Conservation (phyloP, 2,888 invertebrate species). For the Andrena bicolor region DNA sequence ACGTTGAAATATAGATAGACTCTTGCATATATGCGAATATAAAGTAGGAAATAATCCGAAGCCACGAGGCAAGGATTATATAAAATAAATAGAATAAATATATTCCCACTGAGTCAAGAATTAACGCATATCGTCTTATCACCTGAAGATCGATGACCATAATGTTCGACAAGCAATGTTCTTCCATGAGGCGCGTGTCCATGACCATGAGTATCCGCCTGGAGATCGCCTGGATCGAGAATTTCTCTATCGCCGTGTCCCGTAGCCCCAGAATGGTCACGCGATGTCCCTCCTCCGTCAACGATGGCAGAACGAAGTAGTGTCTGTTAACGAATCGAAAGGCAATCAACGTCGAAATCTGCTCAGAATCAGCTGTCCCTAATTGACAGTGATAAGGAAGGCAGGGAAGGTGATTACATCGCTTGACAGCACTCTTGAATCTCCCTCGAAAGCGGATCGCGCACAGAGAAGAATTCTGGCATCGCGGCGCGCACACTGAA, state of each 20-base stretch:
- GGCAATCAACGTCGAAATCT: not conserved
- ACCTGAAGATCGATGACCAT: conserved; percentile 83
- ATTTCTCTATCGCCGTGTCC: conserved; percentile 78
- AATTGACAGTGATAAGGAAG: not conserved
- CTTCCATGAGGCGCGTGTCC: conserved; percentile 81
- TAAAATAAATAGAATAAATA: too few species aligned
- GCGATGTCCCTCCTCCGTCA: conserved; percentile 82
- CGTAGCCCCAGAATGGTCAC: conserved; percentile 80
- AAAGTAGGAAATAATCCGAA: too few species aligned
- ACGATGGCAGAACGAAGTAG: conserved; percentile 81
- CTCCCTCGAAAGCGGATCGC: conserved; percentile 81
- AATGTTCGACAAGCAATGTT: conserved; percentile 81
- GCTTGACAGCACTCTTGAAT: conserved; percentile 79
- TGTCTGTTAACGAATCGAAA: conserved; percentile 69
- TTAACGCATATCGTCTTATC: conserved; percentile 9
- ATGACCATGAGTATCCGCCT: conserved; percentile 82
- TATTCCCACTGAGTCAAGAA: too few species aligned
- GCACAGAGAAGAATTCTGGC: conserved; percentile 81
- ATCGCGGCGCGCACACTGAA: conserved; percentile 81
- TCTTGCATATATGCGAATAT: too few species aligned
- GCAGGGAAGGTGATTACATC: conserved; percentile 74
- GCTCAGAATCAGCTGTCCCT: not conserved
- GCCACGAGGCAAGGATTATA: too few species aligned
- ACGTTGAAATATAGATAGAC: too few species aligned
- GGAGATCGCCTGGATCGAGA: conserved; percentile 78